Evolutionary conservation across 1,140 invertebrate species (phyloP).

Genomic region (Drosophila sulfurigaster): DNA sequence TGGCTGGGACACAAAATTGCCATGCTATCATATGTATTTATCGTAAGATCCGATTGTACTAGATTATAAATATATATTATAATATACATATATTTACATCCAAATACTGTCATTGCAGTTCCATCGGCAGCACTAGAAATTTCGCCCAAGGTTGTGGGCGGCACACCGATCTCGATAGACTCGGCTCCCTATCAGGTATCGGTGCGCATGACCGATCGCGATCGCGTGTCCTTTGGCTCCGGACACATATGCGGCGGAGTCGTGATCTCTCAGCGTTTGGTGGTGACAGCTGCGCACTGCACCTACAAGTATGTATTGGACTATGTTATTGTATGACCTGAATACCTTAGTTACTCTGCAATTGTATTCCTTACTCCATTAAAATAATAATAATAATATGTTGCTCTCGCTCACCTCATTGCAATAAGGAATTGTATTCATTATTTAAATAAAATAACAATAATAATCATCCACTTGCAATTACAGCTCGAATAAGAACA

Average conservation of each 20-base stretch:
- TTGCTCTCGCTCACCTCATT: no score
- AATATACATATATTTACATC: no score
- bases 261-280: conserved; percentile 86
- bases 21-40: background rate
- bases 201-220: conserved; percentile 53
- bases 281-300: conserved; percentile 90
- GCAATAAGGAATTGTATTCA: no score
- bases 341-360: no score
- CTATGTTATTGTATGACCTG: background rate
- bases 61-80: no score
- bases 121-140: conserved; percentile 7
- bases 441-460: no score
- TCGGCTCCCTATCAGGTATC: conserved; percentile 67
- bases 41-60: background rate
- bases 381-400: no score
- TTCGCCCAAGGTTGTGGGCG: conserved; percentile 64
- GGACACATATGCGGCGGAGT: conserved; percentile 87
- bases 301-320: conserved; percentile 43
- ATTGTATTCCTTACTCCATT: no score
- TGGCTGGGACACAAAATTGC: background rate
- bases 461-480: no score
- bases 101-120: conserved; percentile 1
- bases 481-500: conserved; percentile 1
- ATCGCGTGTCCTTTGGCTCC: conserved; percentile 48
- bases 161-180: conserved; percentile 25